Evolutionary conservation across 2,797 vertebrate genomes (phyloP).

Genomic region (Scolopax bukidnonensis): DNA sequence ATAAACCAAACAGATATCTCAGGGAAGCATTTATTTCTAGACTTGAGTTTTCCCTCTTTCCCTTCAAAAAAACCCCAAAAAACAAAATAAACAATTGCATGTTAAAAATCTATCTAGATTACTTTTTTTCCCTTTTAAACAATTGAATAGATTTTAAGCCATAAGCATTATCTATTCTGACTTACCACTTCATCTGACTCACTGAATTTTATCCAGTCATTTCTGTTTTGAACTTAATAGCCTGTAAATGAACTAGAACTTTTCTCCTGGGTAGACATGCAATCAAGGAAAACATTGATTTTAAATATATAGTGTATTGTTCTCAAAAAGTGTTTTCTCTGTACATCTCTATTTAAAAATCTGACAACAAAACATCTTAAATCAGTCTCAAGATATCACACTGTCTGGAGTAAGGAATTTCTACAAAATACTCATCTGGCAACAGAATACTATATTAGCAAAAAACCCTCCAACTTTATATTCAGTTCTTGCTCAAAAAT

Average conservation of each 20-base stretch:
- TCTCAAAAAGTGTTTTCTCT: neutral
- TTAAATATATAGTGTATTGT: neutral
- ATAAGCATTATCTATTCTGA: neutral
- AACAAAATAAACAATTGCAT: neutral
- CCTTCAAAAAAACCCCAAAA: neutral
- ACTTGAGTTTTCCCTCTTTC: neutral
- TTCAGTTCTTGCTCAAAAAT: neutral
- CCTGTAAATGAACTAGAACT: conserved; percentile 24
- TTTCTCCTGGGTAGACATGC: conserved; percentile 24
- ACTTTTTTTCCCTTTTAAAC: neutral
- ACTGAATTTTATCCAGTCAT: conserved; percentile 11
- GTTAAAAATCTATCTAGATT: neutral
- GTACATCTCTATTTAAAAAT: neutral
- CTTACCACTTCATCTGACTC: conserved; percentile 9
- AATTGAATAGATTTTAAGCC: neutral
- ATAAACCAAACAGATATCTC: neutral
- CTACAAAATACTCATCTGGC: neutral
- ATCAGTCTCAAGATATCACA: neutral
- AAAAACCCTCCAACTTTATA: neutral
- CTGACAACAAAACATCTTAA: neutral
- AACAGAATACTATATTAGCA: neutral
- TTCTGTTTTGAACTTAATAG: conserved; percentile 15
- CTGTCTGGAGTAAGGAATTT: neutral
- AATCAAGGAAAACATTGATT: conserved; percentile 53
- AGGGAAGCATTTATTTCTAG: neutral